These are phyloP conservation scores for Prosopocoilus inquinatus DNA, from an alignment of 2,888 invertebrate genomes.

Conservation along the genomic window DNA sequence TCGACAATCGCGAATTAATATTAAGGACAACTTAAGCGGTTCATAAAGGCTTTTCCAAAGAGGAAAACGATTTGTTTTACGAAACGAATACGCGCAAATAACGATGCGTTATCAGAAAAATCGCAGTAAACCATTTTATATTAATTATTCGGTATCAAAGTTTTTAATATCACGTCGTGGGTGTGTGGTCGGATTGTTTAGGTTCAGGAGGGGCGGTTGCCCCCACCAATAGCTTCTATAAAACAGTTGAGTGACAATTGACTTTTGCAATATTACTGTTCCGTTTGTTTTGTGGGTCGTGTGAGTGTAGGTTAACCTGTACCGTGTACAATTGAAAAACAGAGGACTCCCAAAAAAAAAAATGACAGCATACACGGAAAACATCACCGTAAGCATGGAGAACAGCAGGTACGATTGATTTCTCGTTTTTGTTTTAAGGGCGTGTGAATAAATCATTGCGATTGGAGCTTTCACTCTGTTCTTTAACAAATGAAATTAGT, in stretches of 20 bases:
- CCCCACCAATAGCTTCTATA: constrained; percentile 26
- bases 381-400: constrained; percentile 36
- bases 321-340: constrained; percentile 6
- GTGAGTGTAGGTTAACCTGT: constrained; percentile 6
- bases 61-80: too few relatives aligned
- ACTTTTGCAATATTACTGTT: constrained; percentile 15
- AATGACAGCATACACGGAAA: constrained; percentile 36
- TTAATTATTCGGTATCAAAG: constrained; percentile 14
- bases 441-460: constrained; percentile 2
- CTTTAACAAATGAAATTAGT: not conserved
- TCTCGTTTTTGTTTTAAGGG: not conserved
- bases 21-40: too few relatives aligned
- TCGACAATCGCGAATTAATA: constrained; percentile 2
- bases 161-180: constrained; percentile 4
- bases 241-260: constrained; percentile 24
- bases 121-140: not conserved
- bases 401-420: constrained; percentile 33
- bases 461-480: not conserved
- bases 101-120: too few relatives aligned
- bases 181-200: constrained; percentile 2
- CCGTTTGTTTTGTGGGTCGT: constrained; percentile 1
- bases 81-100: too few relatives aligned
- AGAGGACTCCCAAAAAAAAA: constrained; percentile 20
- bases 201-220: constrained; percentile 7
- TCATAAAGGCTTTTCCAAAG: too few relatives aligned